phyloP scores from a whole-genome alignment of 92 coral and sea anemone species.

The Montipora capitata region DNA sequence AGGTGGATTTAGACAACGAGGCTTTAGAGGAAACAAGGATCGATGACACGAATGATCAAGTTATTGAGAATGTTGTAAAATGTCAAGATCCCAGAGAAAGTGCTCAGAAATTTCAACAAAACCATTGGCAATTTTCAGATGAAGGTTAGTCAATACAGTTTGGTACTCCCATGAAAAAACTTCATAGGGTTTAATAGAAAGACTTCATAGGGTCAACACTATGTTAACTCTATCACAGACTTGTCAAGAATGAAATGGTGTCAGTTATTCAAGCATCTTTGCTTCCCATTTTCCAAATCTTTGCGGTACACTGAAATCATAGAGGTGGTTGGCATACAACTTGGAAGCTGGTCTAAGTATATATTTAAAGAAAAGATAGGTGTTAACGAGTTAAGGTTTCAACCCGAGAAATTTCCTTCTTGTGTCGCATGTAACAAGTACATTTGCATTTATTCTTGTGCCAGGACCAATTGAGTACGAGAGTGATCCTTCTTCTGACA shows the following conservation, averaged over 20 bases:
- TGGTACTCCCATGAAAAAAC: not conserved
- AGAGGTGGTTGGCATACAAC: too few species aligned
- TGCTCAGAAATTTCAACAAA: constrained; percentile 21
- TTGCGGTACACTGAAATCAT: too few species aligned
- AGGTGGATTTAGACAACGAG: constrained; percentile 33
- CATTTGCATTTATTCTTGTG: not conserved
- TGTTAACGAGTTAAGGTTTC: too few species aligned
- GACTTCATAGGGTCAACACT: too few species aligned
- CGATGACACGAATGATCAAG: constrained; percentile 7
- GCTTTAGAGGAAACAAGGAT: constrained; percentile 14
- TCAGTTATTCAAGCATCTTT: too few species aligned
- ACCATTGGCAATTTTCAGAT: constrained; percentile 60
- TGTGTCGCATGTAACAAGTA: not conserved
- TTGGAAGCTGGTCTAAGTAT: too few species aligned
- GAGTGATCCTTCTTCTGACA: constrained; percentile 98
- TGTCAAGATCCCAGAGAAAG: constrained; percentile 2
- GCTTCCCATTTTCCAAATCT: too few species aligned
- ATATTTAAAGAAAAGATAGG: too few species aligned
- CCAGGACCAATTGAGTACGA: constrained; percentile 91
- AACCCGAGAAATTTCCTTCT: not conserved
- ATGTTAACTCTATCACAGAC: too few species aligned
- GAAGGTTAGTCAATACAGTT: constrained; percentile 23
- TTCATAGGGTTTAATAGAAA: too few species aligned
- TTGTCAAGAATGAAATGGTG: too few species aligned
- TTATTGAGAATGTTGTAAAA: constrained; percentile 1